A percentile compares a stretch with the other conserved stretches of the same genome.
Conservation (phyloP, 2,797 vertebrate species). For the Gymnoscopelus microlampas region DNA sequence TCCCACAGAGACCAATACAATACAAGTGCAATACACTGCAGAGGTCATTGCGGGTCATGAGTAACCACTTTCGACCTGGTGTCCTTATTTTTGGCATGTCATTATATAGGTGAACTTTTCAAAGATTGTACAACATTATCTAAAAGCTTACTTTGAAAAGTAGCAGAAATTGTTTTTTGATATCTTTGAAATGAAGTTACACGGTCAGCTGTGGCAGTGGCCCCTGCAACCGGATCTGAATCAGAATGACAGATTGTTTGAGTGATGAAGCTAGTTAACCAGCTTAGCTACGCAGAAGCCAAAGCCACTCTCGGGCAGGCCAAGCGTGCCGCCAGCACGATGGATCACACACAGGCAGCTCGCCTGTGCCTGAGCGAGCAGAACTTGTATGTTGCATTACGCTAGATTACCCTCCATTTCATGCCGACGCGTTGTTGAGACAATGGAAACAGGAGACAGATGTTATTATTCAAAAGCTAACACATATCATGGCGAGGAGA, state of each 20-base stretch:
- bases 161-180: no score
- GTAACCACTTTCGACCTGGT: no score
- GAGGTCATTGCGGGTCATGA: constrained; percentile 43
- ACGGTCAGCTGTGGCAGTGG: constrained; percentile 60
- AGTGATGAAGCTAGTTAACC: constrained; percentile 54
- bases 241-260: constrained; percentile 38
- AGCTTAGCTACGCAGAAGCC: constrained; percentile 42
- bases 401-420: constrained; percentile 5
- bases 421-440: constrained; percentile 18
- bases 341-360: constrained; percentile 29
- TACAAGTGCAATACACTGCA: constrained; percentile 23
- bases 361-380: constrained; percentile 20
- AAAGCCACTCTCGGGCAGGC: constrained; percentile 46
- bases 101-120: no score
- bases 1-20: constrained; percentile 65
- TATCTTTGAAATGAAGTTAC: constrained; percentile 26
- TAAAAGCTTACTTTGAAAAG: no score
- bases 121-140: no score
- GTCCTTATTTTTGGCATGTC: no score
- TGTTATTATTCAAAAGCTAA: constrained; percentile 23
- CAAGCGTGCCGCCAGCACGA: background rate
- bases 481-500: background rate
- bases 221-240: constrained; percentile 34
- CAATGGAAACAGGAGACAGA: constrained; percentile 29
- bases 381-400: constrained; percentile 4